Conservation (phyloP, 2,113 vertebrate species). For the Apaloderma vittatum region DNA sequence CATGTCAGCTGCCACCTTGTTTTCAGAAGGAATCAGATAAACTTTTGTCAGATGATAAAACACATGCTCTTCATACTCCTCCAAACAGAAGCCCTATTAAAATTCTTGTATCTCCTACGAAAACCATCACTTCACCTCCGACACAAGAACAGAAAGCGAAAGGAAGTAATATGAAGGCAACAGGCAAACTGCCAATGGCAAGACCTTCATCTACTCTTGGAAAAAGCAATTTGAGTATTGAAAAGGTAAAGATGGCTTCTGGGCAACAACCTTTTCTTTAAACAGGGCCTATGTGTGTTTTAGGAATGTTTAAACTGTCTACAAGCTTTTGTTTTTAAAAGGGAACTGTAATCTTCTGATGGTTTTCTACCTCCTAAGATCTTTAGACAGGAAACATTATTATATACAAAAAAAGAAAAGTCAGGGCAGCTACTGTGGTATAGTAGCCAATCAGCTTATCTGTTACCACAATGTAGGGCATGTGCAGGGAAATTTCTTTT, state of each 20-base stretch:
- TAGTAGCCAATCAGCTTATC: not conserved
- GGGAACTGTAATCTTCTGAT: not conserved
- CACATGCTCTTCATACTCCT: not conserved
- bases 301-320: not conserved
- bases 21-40: slow-evolving; percentile 62
- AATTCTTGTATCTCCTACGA: not conserved
- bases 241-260: slow-evolving; percentile 72
- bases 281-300: not conserved
- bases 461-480: not conserved
- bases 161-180: not conserved
- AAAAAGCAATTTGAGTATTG: slow-evolving; percentile 56
- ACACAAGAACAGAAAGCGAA: slow-evolving; percentile 9
- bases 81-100: slow-evolving; percentile 65
- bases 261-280: not conserved
- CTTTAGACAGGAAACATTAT: not conserved
- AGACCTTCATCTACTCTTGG: not conserved
- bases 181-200: slow-evolving; percentile 5
- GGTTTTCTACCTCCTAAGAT: not conserved
- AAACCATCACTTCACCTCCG: not conserved
- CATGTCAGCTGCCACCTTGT: slow-evolving; percentile 72
- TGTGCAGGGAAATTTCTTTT: not conserved
- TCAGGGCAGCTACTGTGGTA: not conserved
- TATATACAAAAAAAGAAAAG: not conserved
- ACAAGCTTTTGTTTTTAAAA: not conserved
- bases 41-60: not conserved